Evolutionary conservation across 2,888 invertebrate genomes (phyloP).

Genomic region (Drosophila melanosoma): DNA sequence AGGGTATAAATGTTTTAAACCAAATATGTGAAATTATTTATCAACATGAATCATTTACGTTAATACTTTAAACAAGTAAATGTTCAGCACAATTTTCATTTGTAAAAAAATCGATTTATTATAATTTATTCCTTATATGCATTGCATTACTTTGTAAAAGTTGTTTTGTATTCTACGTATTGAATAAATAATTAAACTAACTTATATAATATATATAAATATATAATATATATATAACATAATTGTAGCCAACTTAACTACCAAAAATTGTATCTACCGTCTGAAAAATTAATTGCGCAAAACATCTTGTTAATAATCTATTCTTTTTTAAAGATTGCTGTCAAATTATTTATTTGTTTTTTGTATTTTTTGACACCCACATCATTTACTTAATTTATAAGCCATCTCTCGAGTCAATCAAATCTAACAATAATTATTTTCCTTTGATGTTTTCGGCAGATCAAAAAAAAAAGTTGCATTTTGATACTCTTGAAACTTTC

Average conservation of each 20-base stretch:
- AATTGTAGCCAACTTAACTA: slow-evolving; percentile 5
- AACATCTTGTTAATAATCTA: slow-evolving; percentile 25
- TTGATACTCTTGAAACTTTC: not conserved
- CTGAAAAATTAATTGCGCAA: slow-evolving; percentile 30
- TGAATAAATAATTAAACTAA: not conserved
- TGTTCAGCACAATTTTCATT: not conserved
- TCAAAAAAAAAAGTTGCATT: not conserved
- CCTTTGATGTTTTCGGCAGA: not conserved
- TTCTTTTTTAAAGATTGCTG: slow-evolving; percentile 3
- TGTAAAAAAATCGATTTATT: not conserved
- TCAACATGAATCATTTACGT: slow-evolving; percentile 34
- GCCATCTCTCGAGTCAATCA: not conserved
- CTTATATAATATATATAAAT: not conserved
- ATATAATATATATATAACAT: not conserved
- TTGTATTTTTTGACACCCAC: slow-evolving; percentile 19
- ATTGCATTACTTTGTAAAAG: not conserved
- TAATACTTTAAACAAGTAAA: not conserved
- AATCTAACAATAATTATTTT: not conserved
- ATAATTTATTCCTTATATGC: not conserved
- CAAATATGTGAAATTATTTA: slow-evolving; percentile 35
- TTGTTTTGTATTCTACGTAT: not conserved
- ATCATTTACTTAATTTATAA: slow-evolving; percentile 9
- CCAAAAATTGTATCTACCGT: not conserved
- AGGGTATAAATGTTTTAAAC: slow-evolving; percentile 36
- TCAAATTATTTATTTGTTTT: slow-evolving; percentile 3